Evolutionary conservation across 2,113 vertebrate genomes (phyloP), one percentile per base, ranked within the genome.

Genomic region (Hypocryptadius cinnamomeus): DNA sequence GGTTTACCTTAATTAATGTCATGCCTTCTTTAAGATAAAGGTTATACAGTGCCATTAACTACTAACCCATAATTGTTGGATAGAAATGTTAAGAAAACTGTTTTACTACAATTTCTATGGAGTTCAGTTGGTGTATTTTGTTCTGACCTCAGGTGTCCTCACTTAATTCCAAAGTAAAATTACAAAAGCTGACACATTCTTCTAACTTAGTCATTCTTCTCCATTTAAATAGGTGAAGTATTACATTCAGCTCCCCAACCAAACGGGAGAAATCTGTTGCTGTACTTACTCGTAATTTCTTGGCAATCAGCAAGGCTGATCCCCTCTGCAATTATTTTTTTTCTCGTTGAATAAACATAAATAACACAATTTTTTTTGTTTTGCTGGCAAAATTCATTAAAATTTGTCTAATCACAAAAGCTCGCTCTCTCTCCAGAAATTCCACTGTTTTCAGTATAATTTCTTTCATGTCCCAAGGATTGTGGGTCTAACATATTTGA

Each of bases 1-100:
- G 44, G 13, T 78, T 95, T 85, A 35, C 45, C 78, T 95, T 92
- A 93, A 93, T 91, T 85, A 91, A 93, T 74, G 83, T 64, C 88
- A 78, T 69, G 45, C 73, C 92, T 92, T 76, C 74, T 89, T 93
- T 72, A 92, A 89, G 40, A 56, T 48, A 65, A 92, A 96, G 63
- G 83, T 95, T 93, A 66, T 50, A 12, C 42, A 71, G 40, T 65
- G 20, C 33, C 78, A 76, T 74, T 94, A 91, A 66, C 53, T 81
- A 39, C 54, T 91, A 76, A 93, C 69, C 64, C 60, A n/a, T 91
- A 90, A 85, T 13, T 77, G 47, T 31, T 89, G 50, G 63, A 80
- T 37, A 87, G 35, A 85, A 93, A 44, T 68, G 8, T 68, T 64
- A 80, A 81, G 25, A 66, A 94, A 87, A 65, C 25, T 54, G 5